Evolutionary conservation across 2,888 invertebrate species (phyloP).

Genomic region (Drosophila kambysellisi): DNA sequence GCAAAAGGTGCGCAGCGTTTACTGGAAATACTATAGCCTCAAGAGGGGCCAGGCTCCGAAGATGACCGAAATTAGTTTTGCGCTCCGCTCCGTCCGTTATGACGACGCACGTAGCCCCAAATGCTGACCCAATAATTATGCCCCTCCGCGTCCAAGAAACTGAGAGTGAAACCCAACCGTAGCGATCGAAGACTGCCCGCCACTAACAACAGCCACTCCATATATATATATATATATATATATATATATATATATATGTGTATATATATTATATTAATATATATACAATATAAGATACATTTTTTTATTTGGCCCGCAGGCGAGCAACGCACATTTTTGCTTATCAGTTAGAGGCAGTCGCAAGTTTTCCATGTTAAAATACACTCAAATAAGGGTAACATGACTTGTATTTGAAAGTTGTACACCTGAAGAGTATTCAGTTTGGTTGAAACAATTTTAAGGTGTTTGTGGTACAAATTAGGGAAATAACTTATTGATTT

Average conservation of each 20-base stretch:
- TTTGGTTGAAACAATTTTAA: background rate
- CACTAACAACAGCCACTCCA: conserved; percentile 35
- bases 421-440: background rate
- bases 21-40: conserved; percentile 74
- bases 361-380: conserved; percentile 39
- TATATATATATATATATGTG: background rate
- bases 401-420: background rate
- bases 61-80: conserved; percentile 73
- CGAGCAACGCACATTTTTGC: conserved; percentile 54
- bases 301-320: conserved; percentile 37
- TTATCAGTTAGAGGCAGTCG: conserved; percentile 52
- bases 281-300: conserved; percentile 30
- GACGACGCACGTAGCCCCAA: conserved; percentile 60
- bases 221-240: conserved; percentile 2
- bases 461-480: background rate
- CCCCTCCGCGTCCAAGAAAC: conserved; percentile 68
- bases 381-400: conserved; percentile 9
- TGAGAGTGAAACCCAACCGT: conserved; percentile 79
- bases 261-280: too few relatives aligned
- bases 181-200: conserved; percentile 4
- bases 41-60: conserved; percentile 52
- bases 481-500: background rate
- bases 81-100: conserved; percentile 58
- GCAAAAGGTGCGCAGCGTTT: conserved; percentile 56
- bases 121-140: conserved; percentile 83